These are phyloP conservation scores for Carassius gibelio DNA, from an alignment of 2,113 vertebrate species.

Conservation along the genomic window DNA sequence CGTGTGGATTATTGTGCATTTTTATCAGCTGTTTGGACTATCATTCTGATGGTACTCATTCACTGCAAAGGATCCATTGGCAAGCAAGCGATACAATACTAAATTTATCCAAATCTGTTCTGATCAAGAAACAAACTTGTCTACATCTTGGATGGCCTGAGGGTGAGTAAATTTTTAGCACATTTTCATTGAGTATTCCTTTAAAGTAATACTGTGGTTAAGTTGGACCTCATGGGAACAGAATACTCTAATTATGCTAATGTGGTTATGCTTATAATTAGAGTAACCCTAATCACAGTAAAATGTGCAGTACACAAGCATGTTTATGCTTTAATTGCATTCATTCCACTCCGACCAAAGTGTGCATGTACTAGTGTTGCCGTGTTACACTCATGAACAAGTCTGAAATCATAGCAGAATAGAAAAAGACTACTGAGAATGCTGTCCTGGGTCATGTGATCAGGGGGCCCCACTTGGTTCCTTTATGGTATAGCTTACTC, in stretches of 20 bases:
- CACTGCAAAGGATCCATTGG: too few species aligned
- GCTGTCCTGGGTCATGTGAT: neutral
- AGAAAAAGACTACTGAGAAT: neutral
- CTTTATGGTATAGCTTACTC: neutral
- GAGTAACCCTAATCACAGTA: neutral
- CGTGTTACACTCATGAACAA: neutral
- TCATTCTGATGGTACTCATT: neutral
- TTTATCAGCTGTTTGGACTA: neutral
- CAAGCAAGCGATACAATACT: too few species aligned
- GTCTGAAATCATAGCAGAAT: neutral
- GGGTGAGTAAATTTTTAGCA: too few species aligned
- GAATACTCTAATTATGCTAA: slow-evolving; percentile 12
- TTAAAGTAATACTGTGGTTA: neutral
- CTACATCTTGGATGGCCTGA: too few species aligned
- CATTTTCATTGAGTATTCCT: too few species aligned
- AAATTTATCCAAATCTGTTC: too few species aligned
- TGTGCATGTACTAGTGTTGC: neutral
- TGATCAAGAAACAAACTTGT: too few species aligned
- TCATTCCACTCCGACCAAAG: neutral
- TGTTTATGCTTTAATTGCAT: slow-evolving; percentile 12
- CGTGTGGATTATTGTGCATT: neutral
- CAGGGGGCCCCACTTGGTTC: neutral
- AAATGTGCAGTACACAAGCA: slow-evolving; percentile 16
- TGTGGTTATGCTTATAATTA: slow-evolving; percentile 4
- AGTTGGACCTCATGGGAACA: neutral